phyloP scores from a whole-genome alignment of 2,888 invertebrate genomes.

The Alcis repandata region DNA sequence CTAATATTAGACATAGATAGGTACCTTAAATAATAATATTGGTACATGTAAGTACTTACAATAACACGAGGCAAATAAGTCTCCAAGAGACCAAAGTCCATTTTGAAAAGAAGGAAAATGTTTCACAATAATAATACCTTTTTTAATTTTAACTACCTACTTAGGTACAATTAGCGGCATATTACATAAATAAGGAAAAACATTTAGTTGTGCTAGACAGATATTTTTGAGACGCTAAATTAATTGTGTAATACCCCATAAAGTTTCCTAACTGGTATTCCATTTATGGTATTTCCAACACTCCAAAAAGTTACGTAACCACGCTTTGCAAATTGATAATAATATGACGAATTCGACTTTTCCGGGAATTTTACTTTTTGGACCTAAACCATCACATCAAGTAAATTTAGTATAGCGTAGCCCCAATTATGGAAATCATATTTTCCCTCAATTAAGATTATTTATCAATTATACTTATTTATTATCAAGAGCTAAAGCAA shows the following conservation, averaged over 20 bases:
- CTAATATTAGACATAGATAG: background rate
- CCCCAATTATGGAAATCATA: too few relatives aligned
- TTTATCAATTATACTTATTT: too few relatives aligned
- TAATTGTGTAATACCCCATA: background rate
- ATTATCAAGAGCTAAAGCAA: too few relatives aligned
- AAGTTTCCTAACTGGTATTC: too few relatives aligned
- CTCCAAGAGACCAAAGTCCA: constrained; percentile 1
- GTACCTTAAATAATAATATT: background rate
- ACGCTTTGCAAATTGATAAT: too few relatives aligned
- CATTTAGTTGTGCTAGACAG: background rate
- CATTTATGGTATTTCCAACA: too few relatives aligned
- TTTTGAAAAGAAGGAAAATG: constrained; percentile 7
- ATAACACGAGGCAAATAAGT: background rate
- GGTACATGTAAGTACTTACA: background rate
- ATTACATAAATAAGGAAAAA: constrained; percentile 2
- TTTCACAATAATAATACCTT: background rate
- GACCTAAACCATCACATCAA: too few relatives aligned
- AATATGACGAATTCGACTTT: too few relatives aligned
- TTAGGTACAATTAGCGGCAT: background rate
- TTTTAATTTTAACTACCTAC: background rate
- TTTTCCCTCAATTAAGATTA: too few relatives aligned
- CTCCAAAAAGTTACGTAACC: too few relatives aligned
- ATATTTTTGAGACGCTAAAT: background rate
- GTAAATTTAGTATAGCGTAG: too few relatives aligned
- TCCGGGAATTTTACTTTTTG: too few relatives aligned